A percentile compares a stretch with the other conserved stretches of the same genome.
Evolutionary conservation across 2,888 invertebrate genomes (phyloP).

Genomic region (Drosophila suboccidentalis): DNA sequence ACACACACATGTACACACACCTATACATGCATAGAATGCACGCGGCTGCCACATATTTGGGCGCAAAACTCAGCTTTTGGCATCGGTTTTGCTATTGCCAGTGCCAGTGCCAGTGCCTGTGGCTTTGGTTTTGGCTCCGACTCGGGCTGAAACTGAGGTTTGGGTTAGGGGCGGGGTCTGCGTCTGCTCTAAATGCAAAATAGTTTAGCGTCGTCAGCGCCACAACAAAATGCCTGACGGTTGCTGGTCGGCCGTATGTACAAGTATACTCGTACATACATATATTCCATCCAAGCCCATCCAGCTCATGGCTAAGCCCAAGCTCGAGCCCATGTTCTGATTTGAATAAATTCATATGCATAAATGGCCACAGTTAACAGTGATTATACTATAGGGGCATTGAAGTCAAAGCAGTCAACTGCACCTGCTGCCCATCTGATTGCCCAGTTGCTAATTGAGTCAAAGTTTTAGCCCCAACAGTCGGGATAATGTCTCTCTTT

Average conservation of each 20-base stretch:
- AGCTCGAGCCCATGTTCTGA: slow-evolving; percentile 40
- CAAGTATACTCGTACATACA: neutral
- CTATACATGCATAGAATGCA: slow-evolving; percentile 35
- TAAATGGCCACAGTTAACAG: slow-evolving; percentile 64
- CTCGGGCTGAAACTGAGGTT: slow-evolving; percentile 6
- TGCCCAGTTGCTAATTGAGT: slow-evolving; percentile 59
- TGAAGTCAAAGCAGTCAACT: slow-evolving; percentile 41
- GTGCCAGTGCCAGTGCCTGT: slow-evolving; percentile 37
- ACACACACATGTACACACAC: slow-evolving; percentile 12
- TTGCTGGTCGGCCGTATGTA: slow-evolving; percentile 2
- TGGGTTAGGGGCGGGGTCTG: neutral
- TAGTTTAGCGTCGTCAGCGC: slow-evolving; percentile 67
- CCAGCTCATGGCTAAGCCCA: neutral
- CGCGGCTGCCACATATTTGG: slow-evolving; percentile 43
- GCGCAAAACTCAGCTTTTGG: slow-evolving; percentile 27
- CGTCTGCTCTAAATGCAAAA: slow-evolving; percentile 74
- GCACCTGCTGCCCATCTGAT: slow-evolving; percentile 31
- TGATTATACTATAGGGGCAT: slow-evolving; percentile 52
- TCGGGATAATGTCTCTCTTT: slow-evolving; percentile 2
- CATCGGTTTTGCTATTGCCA: slow-evolving; percentile 13
- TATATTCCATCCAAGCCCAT: neutral
- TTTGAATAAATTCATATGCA: slow-evolving; percentile 81
- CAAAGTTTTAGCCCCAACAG: slow-evolving; percentile 32
- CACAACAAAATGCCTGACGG: slow-evolving; percentile 68
- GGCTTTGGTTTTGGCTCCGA: slow-evolving; percentile 32